Evolutionary conservation across 2,888 invertebrate genomes (phyloP), one percentile per base, ranked within the genome.

Genomic region (Neoascia interrupta): DNA sequence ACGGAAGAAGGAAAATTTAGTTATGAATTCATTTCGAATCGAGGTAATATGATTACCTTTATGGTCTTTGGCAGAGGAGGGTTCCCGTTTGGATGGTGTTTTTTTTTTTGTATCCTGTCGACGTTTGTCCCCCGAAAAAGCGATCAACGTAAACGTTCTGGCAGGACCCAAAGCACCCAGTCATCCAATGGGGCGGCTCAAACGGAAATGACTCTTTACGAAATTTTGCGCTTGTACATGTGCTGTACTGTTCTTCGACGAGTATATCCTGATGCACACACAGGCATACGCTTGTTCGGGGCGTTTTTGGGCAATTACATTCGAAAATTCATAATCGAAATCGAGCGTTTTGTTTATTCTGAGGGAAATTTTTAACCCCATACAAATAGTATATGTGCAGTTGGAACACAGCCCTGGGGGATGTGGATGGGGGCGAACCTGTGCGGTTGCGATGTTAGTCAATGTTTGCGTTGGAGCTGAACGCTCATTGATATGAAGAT

Each of bases 21-120:
- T 87, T 87, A 87, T 86, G 87, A 87, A 87, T 87, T 87, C 86
- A 87, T 87, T 87, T 87, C 86, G 85, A 86, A 87, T 86, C 85
- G 84, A 85, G 86, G 86, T 87, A 87, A 87, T 87, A 84, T 87
- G 86, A 87, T 87, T 87, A 87, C 86, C 85, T 85, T 84, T 86
- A 85, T 85, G 85, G 83, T 85, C 83, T 84, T 84, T 84, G 84
- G 84, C 83, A 83, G 81, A 84, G 82, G 84, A 84, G 84, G 83
- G 84, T 83, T 79, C 4, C 8, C 75, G 37, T 54, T 53, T 28
- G 36, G 49, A 54, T 64, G 51, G n/a, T 31, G 61, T 49, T 64
- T 51, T 54, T 81, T 18, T 54, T 45, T 56, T 43, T 23, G 21
- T 64, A 13, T 11, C 47, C 4, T 39, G n/a, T n/a, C 15, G 19